Evolutionary conservation across 2,113 vertebrate genomes (phyloP).

Genomic region (Rhineura floridana): DNA sequence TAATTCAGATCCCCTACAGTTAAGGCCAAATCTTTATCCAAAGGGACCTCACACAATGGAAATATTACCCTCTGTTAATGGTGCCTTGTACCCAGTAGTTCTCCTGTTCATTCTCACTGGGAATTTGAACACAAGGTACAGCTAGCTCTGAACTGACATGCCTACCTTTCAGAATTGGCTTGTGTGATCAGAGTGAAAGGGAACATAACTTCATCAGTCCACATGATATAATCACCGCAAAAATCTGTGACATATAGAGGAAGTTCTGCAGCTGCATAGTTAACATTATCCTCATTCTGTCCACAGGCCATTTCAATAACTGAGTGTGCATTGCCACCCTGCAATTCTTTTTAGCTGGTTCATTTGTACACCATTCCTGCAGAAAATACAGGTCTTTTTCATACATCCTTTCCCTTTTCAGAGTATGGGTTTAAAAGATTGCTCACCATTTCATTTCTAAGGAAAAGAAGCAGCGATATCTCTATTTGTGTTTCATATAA

Average conservation of each 20-base stretch:
- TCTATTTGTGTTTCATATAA: background rate
- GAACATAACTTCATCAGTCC: background rate
- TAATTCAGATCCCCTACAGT: background rate
- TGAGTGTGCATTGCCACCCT: background rate
- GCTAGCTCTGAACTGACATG: background rate
- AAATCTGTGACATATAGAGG: background rate
- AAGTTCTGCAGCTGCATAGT: background rate
- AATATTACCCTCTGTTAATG: background rate
- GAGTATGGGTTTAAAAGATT: no score
- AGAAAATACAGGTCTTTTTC: background rate
- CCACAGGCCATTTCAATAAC: background rate
- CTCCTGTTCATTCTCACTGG: background rate
- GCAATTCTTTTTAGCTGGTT: background rate
- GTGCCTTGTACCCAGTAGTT: background rate
- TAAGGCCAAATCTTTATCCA: background rate
- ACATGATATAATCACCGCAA: background rate
- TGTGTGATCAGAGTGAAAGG: background rate
- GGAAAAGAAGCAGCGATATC: background rate
- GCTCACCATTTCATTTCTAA: background rate
- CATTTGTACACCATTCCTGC: background rate
- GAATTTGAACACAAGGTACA: conserved; percentile 8
- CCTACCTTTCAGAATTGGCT: background rate
- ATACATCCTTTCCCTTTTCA: background rate
- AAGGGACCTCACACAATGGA: background rate
- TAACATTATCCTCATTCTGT: background rate